These are phyloP conservation scores for Geotrupes spiniger DNA, from an alignment of 2,888 invertebrate genomes.

Conservation along the genomic window DNA sequence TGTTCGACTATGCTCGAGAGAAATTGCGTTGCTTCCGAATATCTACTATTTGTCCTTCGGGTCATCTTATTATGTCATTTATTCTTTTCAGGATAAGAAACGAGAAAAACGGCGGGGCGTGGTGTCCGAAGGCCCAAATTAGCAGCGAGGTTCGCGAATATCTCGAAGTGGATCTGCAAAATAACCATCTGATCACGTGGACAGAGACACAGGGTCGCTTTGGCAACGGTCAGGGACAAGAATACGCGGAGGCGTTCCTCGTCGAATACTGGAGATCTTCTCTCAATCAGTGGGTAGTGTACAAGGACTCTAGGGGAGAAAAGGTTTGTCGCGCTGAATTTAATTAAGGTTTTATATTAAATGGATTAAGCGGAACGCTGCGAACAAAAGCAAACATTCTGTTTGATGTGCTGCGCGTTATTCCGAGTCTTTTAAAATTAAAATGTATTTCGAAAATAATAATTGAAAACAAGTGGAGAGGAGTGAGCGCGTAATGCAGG, in stretches of 20 bases:
- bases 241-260: slow-evolving; percentile 80
- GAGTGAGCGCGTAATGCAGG: no score
- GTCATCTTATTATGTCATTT: slow-evolving; percentile 10
- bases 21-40: no score
- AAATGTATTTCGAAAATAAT: neutral
- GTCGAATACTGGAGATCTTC: slow-evolving; percentile 77
- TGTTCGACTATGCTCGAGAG: no score
- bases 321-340: slow-evolving; percentile 61
- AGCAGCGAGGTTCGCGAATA: slow-evolving; percentile 74
- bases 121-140: slow-evolving; percentile 86
- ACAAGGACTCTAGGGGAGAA: slow-evolving; percentile 74
- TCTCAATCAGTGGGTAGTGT: slow-evolving; percentile 71
- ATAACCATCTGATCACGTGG: slow-evolving; percentile 75
- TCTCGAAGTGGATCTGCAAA: slow-evolving; percentile 75
- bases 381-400: neutral
- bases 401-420: no score
- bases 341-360: no score
- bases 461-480: neutral
- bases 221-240: slow-evolving; percentile 87
- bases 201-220: slow-evolving; percentile 89
- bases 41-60: neutral
- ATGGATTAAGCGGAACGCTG: no score
- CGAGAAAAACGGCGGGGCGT: slow-evolving; percentile 86
- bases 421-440: neutral
- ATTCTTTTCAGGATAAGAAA: slow-evolving; percentile 68